Evolutionary conservation across 2,888 invertebrate species (phyloP).

Genomic region (Nephrotoma flavescens): DNA sequence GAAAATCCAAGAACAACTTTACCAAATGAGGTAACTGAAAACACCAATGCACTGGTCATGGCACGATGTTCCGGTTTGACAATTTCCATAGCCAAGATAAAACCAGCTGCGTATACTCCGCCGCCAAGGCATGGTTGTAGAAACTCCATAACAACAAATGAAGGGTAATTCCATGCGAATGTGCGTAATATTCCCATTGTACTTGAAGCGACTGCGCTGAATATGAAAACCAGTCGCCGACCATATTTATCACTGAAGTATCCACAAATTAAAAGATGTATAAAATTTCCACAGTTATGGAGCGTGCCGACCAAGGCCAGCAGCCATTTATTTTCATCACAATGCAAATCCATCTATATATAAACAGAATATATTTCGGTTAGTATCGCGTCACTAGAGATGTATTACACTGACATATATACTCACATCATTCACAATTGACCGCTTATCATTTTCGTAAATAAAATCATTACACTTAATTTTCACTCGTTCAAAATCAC

Average conservation of each 20-base stretch:
- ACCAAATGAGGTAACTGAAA: not conserved
- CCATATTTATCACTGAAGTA: not conserved
- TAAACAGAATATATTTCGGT: not conserved
- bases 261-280: not conserved
- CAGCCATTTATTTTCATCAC: not conserved
- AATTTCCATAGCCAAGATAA: not conserved
- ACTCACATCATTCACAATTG: not conserved
- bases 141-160: not conserved
- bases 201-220: not conserved
- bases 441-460: not conserved
- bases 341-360: not conserved
- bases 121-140: not conserved
- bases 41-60: not conserved
- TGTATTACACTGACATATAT: not conserved
- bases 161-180: not conserved
- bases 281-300: not conserved
- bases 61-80: not conserved
- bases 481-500: not conserved
- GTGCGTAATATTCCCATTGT: not conserved
- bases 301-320: not conserved
- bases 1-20: not conserved
- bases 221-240: not conserved
- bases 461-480: not conserved
- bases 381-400: not conserved
- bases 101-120: not conserved